These are phyloP conservation scores for Gorsachius magnificus DNA, from an alignment of 2,797 vertebrate species.

Conservation along the genomic window DNA sequence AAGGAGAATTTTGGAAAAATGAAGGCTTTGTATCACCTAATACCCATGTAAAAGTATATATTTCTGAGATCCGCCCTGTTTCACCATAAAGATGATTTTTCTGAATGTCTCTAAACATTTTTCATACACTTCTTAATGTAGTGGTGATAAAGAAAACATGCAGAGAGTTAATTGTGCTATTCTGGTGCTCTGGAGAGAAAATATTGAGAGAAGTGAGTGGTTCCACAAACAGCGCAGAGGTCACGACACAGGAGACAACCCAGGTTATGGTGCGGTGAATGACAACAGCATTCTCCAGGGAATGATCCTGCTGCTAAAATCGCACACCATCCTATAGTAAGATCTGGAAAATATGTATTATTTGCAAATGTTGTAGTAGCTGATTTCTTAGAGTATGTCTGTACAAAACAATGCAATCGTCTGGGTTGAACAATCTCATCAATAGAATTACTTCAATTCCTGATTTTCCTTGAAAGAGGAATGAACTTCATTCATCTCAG, in stretches of 20 bases:
- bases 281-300: too few species aligned
- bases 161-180: not conserved
- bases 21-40: accelerated
- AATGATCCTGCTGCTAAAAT: not conserved
- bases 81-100: not conserved
- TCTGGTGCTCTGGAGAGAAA: not conserved
- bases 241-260: not conserved
- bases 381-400: not conserved
- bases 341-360: not conserved
- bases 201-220: not conserved
- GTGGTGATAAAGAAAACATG: not conserved
- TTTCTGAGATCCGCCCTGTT: not conserved
- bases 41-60: not conserved
- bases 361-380: not conserved
- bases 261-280: not conserved
- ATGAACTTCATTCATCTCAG: not conserved
- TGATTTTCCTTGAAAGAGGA: not conserved
- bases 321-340: not conserved
- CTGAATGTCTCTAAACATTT: not conserved
- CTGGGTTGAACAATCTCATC: not conserved
- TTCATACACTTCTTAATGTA: not conserved
- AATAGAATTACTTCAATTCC: not conserved
- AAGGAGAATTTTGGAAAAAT: not conserved
- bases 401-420: not conserved
- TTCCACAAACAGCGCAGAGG: not conserved